Percentiles rank a stretch among this genome's conserved stretches.
Conservation (phyloP, 2,797 vertebrate genomes). For the Xiphophorus birchmanni region DNA sequence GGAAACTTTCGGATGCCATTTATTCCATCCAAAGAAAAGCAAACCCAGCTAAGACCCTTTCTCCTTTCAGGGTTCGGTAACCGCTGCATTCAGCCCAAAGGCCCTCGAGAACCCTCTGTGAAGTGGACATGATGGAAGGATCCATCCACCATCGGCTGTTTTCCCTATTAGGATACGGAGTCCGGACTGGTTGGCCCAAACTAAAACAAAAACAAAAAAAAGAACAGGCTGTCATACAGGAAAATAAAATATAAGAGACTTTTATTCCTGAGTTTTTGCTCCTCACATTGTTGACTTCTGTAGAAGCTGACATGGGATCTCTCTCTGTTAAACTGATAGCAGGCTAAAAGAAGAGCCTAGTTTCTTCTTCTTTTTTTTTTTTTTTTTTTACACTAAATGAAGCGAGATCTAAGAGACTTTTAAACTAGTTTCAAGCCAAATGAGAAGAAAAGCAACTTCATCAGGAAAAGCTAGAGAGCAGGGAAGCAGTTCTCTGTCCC, state of each 20-base stretch:
- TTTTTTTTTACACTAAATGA: slow-evolving; percentile 29
- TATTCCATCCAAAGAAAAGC: not conserved
- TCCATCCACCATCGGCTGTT: slow-evolving; percentile 28
- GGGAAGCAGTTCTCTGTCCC: slow-evolving; percentile 46
- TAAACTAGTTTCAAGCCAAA: slow-evolving; percentile 49
- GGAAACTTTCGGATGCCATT: slow-evolving; percentile 1
- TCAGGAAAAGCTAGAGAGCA: slow-evolving; percentile 37
- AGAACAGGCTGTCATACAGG: slow-evolving; percentile 53
- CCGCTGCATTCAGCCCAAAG: slow-evolving; percentile 90
- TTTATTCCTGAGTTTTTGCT: slow-evolving; percentile 55
- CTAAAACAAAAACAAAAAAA: slow-evolving; percentile 29
- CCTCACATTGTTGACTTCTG: slow-evolving; percentile 45
- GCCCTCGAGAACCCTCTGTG: slow-evolving; percentile 88
- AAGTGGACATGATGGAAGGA: slow-evolving; percentile 91
- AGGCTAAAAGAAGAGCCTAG: slow-evolving; percentile 5
- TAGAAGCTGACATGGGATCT: slow-evolving; percentile 51
- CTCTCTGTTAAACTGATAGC: slow-evolving; percentile 30
- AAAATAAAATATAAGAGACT: slow-evolving; percentile 65
- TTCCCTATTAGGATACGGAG: slow-evolving; percentile 46
- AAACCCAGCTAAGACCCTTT: slow-evolving; percentile 22
- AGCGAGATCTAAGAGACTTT: slow-evolving; percentile 29
- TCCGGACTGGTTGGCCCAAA: slow-evolving; percentile 59
- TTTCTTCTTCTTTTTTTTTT: slow-evolving; percentile 7
- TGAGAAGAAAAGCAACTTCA: slow-evolving; percentile 32
- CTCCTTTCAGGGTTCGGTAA: slow-evolving; percentile 87